These are phyloP conservation scores for Pleuronectes platessa DNA, from an alignment of 2,113 vertebrate genomes.

Conservation along the genomic window DNA sequence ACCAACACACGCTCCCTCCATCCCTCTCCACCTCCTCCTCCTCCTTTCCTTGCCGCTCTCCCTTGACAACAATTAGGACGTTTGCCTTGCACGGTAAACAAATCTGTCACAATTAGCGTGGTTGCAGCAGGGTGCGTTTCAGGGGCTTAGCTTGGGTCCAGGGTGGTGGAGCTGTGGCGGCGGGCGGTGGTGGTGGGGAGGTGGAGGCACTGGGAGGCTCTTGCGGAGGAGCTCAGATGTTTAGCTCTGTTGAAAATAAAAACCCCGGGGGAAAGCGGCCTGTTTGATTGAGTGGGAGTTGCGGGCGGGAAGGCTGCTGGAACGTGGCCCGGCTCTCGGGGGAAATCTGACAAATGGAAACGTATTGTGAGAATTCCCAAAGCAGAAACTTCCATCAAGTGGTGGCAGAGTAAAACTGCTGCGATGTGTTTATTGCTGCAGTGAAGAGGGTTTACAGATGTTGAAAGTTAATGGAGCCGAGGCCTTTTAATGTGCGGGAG, in stretches of 20 bases:
- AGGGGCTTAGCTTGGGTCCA: background rate
- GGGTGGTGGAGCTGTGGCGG: background rate
- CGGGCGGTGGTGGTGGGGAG: background rate
- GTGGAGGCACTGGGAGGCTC: background rate
- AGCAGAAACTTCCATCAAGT: conserved; percentile 18
- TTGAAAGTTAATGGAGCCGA: conserved; percentile 8
- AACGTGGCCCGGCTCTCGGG: conserved; percentile 31
- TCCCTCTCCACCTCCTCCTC: background rate
- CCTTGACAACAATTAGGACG: conserved; percentile 47
- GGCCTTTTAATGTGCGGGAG: background rate
- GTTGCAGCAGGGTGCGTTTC: conserved; percentile 22
- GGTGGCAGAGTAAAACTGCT: conserved; percentile 23
- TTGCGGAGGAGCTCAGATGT: background rate
- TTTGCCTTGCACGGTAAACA: conserved; percentile 50
- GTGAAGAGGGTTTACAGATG: conserved; percentile 34
- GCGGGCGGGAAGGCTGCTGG: conserved; percentile 27
- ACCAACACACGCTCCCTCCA: background rate
- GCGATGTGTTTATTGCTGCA: conserved; percentile 39
- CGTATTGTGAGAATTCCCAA: conserved; percentile 37
- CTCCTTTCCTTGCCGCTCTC: conserved; percentile 8
- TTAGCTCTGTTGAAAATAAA: conserved; percentile 19
- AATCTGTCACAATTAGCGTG: conserved; percentile 56
- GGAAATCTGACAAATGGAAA: conserved; percentile 62
- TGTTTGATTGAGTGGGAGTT: conserved; percentile 40
- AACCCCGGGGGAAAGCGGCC: background rate